A percentile compares a stretch with the other conserved stretches of the same genome.
These are phyloP conservation scores for Hippocampus zosterae DNA, from an alignment of 2,113 vertebrate genomes.

Conservation along the genomic window DNA sequence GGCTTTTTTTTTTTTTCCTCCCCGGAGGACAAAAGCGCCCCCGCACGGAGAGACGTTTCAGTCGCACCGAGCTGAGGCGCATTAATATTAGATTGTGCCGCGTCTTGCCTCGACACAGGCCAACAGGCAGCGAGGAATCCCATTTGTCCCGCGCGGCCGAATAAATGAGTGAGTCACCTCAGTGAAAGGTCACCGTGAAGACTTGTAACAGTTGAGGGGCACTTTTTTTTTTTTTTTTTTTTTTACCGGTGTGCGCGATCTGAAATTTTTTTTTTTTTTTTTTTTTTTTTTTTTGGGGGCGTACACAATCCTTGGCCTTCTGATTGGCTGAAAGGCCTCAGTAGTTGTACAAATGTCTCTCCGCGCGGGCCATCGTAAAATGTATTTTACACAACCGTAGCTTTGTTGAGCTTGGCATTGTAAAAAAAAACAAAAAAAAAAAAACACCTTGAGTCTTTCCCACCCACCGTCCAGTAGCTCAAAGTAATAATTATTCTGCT, in stretches of 20 bases:
- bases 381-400: too few relatives aligned
- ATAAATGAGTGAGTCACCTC: not conserved
- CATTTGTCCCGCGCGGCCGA: not conserved
- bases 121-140: conserved; percentile 1
- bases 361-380: too few relatives aligned
- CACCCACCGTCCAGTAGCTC: not conserved
- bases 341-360: too few relatives aligned
- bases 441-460: not conserved
- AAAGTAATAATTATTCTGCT: conserved; percentile 24
- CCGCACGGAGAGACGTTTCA: conserved; percentile 35
- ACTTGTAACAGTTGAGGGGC: not conserved
- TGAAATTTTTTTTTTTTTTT: too few relatives aligned
- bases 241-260: not conserved
- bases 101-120: conserved; percentile 25
- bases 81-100: conserved; percentile 51
- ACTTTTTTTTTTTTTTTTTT: too few relatives aligned
- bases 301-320: too few relatives aligned
- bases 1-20: conserved; percentile 16
- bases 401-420: too few relatives aligned
- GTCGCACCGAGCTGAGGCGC: conserved; percentile 41
- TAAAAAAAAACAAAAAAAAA: not conserved
- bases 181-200: conserved; percentile 13
- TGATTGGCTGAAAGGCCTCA: too few relatives aligned
- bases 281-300: too few relatives aligned
- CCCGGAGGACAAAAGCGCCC: conserved; percentile 41